phyloP scores from a whole-genome alignment of 2,113 vertebrate species.

The Petrocephalus microphthalmus region DNA sequence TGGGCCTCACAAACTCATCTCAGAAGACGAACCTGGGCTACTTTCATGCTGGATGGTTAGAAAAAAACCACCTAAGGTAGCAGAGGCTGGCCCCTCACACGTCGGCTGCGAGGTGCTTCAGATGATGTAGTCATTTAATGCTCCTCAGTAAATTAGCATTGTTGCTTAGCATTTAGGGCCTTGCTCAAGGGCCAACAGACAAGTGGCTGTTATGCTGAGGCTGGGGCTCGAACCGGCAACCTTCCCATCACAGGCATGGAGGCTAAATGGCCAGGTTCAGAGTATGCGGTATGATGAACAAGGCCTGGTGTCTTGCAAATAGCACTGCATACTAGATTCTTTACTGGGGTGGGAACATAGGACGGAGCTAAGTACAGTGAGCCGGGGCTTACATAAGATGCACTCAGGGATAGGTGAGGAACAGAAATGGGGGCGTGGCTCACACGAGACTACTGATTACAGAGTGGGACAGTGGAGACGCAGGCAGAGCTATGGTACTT shows the following conservation, averaged over 20 bases:
- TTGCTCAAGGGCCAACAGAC: background rate
- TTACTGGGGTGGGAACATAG: background rate
- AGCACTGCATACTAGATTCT: background rate
- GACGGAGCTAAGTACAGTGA: background rate
- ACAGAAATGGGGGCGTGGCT: background rate
- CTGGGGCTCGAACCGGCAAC: background rate
- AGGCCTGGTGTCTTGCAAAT: background rate
- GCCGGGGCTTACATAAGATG: background rate
- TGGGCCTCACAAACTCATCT: background rate
- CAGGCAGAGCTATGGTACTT: slow-evolving; percentile 48
- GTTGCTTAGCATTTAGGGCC: too few relatives aligned
- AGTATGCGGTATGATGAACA: background rate
- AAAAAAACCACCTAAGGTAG: background rate
- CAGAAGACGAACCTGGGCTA: background rate
- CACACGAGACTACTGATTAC: background rate
- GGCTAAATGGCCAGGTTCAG: background rate
- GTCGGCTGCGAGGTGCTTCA: background rate
- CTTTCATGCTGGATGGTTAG: background rate
- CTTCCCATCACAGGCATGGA: background rate
- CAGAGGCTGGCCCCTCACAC: background rate
- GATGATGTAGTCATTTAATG: too few relatives aligned
- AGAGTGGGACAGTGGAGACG: background rate
- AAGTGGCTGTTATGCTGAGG: background rate
- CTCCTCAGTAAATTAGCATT: background rate
- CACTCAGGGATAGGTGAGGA: background rate